Evolutionary conservation across 2,888 invertebrate genomes (phyloP).

Genomic region (Hypolimnas misippus): DNA sequence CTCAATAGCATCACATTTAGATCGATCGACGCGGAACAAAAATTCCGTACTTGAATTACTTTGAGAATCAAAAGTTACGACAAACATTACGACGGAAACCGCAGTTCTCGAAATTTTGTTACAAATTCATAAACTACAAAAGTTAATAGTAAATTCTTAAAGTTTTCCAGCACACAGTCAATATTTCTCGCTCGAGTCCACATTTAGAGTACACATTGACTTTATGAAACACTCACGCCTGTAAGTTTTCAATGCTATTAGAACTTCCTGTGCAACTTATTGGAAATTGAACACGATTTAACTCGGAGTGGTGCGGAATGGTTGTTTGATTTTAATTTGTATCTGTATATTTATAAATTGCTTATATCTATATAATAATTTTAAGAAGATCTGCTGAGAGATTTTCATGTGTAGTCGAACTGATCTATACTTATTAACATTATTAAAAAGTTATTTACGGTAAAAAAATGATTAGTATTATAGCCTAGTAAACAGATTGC

Average conservation of each 20-base stretch:
- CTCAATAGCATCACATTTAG: no score
- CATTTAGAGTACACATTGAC: conserved; percentile 1
- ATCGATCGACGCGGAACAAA: no score
- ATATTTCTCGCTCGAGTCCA: conserved; percentile 5
- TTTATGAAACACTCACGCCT: conserved; percentile 9
- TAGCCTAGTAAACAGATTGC: no score
- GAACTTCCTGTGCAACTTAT: conserved; percentile 6
- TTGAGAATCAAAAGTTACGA: no score
- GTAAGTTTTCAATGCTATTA: conserved; percentile 10
- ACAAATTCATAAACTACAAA: background rate
- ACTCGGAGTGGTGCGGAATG: background rate
- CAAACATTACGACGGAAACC: no score
- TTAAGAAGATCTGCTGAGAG: no score
- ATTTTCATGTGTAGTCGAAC: no score
- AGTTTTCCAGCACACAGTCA: conserved; percentile 1
- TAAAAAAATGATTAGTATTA: no score
- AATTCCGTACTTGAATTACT: no score
- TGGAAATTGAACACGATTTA: background rate
- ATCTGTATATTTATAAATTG: background rate
- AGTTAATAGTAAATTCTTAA: background rate
- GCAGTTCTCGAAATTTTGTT: background rate
- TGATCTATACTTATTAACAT: no score
- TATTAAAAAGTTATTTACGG: no score
- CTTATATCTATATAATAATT: no score
- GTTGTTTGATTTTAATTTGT: background rate